These are phyloP conservation scores for Chloroceryle amazona DNA, from an alignment of 2,797 vertebrate genomes.

Conservation along the genomic window DNA sequence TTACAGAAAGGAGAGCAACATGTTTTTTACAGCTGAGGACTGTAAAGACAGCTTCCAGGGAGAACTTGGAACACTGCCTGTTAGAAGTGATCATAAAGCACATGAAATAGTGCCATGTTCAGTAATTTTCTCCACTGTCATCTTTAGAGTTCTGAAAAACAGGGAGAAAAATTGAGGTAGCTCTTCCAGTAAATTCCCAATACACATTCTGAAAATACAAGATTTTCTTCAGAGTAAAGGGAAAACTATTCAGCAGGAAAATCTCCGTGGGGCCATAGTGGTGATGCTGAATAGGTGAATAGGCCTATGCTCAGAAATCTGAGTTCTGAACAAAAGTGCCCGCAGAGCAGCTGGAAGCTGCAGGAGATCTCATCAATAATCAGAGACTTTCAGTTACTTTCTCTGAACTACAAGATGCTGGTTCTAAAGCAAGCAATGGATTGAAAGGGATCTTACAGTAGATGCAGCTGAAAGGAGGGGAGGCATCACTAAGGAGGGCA, in stretches of 20 bases:
- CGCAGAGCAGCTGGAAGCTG: background rate
- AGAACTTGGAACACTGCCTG: background rate
- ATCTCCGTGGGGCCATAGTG: background rate
- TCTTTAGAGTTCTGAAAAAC: background rate
- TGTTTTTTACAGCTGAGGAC: background rate
- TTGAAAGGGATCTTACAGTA: background rate
- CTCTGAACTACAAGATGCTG: background rate
- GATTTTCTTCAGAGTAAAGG: background rate
- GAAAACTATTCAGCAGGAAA: background rate
- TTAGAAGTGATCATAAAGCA: background rate
- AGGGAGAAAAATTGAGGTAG: background rate
- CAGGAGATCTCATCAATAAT: background rate
- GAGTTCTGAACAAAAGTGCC: background rate
- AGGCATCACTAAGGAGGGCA: background rate
- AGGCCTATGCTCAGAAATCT: background rate
- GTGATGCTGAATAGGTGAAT: background rate
- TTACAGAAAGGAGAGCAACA: background rate
- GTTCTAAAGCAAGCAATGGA: slow-evolving; percentile 1
- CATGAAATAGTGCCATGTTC: background rate
- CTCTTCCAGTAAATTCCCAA: background rate
- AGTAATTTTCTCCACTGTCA: background rate
- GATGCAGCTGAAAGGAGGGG: background rate
- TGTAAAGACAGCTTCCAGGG: background rate
- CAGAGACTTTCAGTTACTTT: background rate
- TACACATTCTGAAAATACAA: background rate